Percentiles rank a stretch among this genome's conserved stretches.
Conservation (phyloP, 2,888 invertebrate species). For the Nysson spinosus region DNA sequence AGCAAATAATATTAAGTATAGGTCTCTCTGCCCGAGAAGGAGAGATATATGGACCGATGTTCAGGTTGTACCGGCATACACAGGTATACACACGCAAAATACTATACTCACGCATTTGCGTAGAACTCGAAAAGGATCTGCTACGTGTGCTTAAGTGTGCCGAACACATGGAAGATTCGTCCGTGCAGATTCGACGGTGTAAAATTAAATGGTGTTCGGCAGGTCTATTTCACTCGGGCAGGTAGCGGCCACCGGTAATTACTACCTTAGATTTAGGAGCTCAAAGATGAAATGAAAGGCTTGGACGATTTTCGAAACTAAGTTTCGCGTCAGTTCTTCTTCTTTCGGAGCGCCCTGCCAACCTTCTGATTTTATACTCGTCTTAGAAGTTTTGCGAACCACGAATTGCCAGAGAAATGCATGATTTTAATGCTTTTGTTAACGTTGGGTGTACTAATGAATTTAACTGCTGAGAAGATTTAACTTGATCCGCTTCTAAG, state of each 20-base stretch:
- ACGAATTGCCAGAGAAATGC: too few relatives aligned
- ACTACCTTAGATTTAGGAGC: constrained; percentile 73
- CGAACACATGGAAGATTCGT: constrained; percentile 31
- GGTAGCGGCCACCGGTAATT: constrained; percentile 78
- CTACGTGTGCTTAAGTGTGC: constrained; percentile 1
- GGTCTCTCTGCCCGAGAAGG: constrained; percentile 64
- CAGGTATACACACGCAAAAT: constrained; percentile 11
- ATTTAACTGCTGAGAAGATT: too few relatives aligned
- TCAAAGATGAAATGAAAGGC: constrained; percentile 66
- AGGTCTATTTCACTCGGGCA: constrained; percentile 75
- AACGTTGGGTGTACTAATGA: too few relatives aligned
- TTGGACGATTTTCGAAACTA: constrained; percentile 64
- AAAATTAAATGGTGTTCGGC: constrained; percentile 77
- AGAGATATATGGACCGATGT: constrained; percentile 69
- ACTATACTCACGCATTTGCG: constrained; percentile 23
- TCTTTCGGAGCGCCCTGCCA: too few relatives aligned
- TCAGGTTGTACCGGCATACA: constrained; percentile 27
- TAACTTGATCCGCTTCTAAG: too few relatives aligned
- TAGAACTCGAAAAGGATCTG: neutral
- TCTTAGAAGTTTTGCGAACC: constrained; percentile 38
- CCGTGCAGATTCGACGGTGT: constrained; percentile 62
- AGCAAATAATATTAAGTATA: constrained; percentile 78
- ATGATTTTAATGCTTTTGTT: too few relatives aligned
- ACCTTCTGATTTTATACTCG: constrained; percentile 3
- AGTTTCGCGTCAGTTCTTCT: constrained; percentile 57